These are phyloP conservation scores for Glossophaga mutica DNA, from an alignment of 2,797 vertebrate species.

Conservation along the genomic window DNA sequence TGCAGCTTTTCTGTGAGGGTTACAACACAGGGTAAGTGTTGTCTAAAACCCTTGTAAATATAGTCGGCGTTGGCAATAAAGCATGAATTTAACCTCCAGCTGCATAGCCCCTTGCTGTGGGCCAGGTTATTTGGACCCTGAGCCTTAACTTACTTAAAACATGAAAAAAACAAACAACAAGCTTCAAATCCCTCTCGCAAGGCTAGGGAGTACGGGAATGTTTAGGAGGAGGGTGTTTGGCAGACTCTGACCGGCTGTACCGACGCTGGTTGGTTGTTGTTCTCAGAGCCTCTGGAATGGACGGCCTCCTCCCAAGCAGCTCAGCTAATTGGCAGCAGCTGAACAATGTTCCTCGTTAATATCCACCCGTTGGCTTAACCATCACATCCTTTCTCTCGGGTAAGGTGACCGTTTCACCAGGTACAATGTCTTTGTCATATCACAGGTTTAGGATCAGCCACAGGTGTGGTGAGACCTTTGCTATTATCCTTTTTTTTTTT, in stretches of 20 bases:
- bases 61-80: not conserved
- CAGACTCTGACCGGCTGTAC: not conserved
- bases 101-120: not conserved
- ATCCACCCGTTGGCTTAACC: constrained; percentile 60
- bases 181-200: not conserved
- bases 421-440: not conserved
- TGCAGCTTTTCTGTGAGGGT: not conserved
- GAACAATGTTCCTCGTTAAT: constrained; percentile 69
- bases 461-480: not conserved
- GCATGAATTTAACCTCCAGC: not conserved
- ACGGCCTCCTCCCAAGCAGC: constrained; percentile 57
- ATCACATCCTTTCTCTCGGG: constrained; percentile 51
- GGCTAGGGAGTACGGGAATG: not conserved
- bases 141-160: not conserved
- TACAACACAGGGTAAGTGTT: not conserved
- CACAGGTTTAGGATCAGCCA: not conserved
- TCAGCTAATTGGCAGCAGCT: constrained; percentile 64
- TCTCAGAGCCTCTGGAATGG: constrained; percentile 68
- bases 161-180: not conserved
- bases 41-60: not conserved
- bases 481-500: not conserved
- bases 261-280: constrained; percentile 58
- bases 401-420: constrained; percentile 55
- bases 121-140: not conserved
- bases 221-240: not conserved